Conservation (phyloP, 1,140 invertebrate genomes). For the Drosophila erecta region DNA sequence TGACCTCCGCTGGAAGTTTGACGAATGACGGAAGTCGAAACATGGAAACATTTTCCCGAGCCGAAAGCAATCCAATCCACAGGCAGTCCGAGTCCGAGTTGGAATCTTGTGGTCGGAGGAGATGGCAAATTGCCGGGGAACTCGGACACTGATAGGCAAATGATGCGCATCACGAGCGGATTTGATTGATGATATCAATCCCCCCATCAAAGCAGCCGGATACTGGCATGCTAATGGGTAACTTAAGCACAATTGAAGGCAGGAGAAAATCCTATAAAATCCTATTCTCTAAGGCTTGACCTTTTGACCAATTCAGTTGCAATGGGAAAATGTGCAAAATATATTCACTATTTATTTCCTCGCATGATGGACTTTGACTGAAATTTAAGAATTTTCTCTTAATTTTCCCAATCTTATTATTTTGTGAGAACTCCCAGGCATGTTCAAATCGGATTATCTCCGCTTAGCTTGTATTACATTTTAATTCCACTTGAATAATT, state of each 20-base stretch:
- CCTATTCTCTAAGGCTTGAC: background rate
- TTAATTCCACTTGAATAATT: slow-evolving; percentile 24
- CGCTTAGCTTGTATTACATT: background rate
- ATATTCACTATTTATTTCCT: no score
- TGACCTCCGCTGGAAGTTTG: slow-evolving; percentile 39
- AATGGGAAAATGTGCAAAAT: background rate
- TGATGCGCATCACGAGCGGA: slow-evolving; percentile 32
- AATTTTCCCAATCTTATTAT: background rate
- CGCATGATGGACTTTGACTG: no score
- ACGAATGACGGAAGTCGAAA: slow-evolving; percentile 47
- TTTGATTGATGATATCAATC: slow-evolving; percentile 47
- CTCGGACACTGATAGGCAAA: slow-evolving; percentile 41
- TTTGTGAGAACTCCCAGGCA: background rate
- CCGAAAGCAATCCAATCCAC: slow-evolving; percentile 44
- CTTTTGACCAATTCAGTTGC: background rate
- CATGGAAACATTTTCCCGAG: slow-evolving; percentile 32
- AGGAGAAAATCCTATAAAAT: background rate
- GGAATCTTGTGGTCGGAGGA: background rate
- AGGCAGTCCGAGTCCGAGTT: slow-evolving; percentile 12
- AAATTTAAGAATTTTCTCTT: no score
- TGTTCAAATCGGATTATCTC: slow-evolving; percentile 13
- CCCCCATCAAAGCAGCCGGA: slow-evolving; percentile 4
- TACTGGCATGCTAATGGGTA: slow-evolving; percentile 22
- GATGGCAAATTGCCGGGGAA: slow-evolving; percentile 23
- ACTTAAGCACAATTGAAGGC: slow-evolving; percentile 7